Conservation (phyloP, 1,140 invertebrate genomes). For the Halesus radiatus region DNA sequence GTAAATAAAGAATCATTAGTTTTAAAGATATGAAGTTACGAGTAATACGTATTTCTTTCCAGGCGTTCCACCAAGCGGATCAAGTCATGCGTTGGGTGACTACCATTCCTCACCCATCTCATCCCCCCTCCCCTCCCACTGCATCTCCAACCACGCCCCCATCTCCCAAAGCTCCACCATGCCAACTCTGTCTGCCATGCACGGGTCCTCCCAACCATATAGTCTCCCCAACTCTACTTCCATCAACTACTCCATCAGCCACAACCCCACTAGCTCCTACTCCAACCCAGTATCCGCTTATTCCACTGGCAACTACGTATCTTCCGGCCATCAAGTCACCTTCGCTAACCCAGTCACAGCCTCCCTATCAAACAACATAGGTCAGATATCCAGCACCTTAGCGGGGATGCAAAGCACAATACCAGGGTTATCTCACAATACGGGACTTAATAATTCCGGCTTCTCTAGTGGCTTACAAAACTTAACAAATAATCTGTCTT, state of each 20-base stretch:
- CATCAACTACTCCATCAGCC: constrained; percentile 65
- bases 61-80: constrained; percentile 72
- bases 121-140: constrained; percentile 71
- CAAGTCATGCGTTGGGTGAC: constrained; percentile 72
- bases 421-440: constrained; percentile 66
- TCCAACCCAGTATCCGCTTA: constrained; percentile 66
- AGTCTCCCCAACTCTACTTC: constrained; percentile 69
- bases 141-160: constrained; percentile 65
- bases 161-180: constrained; percentile 75
- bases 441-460: constrained; percentile 63
- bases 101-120: constrained; percentile 71
- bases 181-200: constrained; percentile 72
- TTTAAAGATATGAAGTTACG: background rate
- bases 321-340: constrained; percentile 70
- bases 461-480: constrained; percentile 60
- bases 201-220: constrained; percentile 68
- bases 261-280: constrained; percentile 67
- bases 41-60: constrained; percentile 36
- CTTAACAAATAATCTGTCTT: constrained; percentile 44
- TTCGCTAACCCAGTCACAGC: constrained; percentile 70
- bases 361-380: constrained; percentile 67
- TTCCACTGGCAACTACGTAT: constrained; percentile 66
- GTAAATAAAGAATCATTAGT: no score
- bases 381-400: constrained; percentile 68
- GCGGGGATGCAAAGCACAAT: constrained; percentile 68